Percentiles rank a stretch among this genome's conserved stretches.
phyloP scores from a whole-genome alignment of 2,888 invertebrate species.

The Tineola bisselliella region DNA sequence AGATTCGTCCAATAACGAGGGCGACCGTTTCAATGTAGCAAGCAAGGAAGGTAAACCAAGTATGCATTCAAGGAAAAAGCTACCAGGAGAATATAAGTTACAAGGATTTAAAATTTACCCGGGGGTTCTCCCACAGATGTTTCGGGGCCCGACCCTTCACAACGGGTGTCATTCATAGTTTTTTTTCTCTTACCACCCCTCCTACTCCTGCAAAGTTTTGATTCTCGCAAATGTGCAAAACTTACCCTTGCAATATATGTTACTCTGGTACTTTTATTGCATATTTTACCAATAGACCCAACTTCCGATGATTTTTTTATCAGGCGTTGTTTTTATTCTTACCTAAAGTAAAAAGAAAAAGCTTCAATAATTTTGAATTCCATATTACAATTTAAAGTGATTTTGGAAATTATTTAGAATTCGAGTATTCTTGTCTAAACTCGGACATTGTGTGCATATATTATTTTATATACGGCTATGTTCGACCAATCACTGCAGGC shows the following conservation, averaged over 20 bases:
- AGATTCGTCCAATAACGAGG: neutral
- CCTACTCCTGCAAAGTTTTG: neutral
- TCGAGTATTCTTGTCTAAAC: too few relatives aligned
- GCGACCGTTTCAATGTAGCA: neutral
- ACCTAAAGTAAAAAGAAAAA: neutral
- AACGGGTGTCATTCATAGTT: neutral
- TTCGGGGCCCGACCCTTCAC: neutral
- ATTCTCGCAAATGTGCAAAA: neutral
- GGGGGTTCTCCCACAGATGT: neutral
- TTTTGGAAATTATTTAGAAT: too few relatives aligned
- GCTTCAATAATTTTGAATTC: neutral
- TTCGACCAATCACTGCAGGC: too few relatives aligned
- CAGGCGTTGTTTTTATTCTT: neutral
- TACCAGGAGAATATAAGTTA: slow-evolving; percentile 1
- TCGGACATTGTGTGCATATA: too few relatives aligned
- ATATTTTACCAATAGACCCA: slow-evolving; percentile 2
- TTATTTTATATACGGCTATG: too few relatives aligned
- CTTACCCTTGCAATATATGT: neutral
- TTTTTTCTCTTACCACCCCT: neutral
- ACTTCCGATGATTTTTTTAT: neutral
- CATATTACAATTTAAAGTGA: too few relatives aligned
- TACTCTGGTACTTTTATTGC: slow-evolving; percentile 7
- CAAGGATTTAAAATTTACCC: neutral
- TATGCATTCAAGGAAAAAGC: slow-evolving; percentile 2
- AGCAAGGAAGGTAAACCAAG: neutral